Percentiles rank a stretch among this genome's conserved stretches.
phyloP scores from a whole-genome alignment of 2,888 invertebrate genomes.

The Amblyjoppa fuscipennis region DNA sequence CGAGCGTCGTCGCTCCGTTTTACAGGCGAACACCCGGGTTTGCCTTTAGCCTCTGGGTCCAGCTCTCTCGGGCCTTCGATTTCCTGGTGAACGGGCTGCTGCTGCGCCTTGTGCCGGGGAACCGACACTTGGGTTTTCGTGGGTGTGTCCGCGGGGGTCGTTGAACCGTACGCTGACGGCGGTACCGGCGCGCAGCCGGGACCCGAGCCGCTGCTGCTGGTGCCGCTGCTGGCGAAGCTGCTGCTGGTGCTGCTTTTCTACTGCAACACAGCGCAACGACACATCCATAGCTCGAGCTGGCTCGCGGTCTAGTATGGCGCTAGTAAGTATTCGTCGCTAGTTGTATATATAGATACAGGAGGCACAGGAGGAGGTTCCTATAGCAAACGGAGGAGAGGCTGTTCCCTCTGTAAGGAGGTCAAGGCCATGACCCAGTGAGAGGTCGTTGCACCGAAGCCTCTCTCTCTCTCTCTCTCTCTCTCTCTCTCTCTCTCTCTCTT shows the following conservation, averaged over 20 bases:
- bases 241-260: slow-evolving; percentile 40
- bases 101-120: slow-evolving; percentile 30
- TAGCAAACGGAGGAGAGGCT: slow-evolving; percentile 65
- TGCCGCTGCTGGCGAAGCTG: slow-evolving; percentile 5
- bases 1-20: slow-evolving; percentile 18
- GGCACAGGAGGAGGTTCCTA: slow-evolving; percentile 12
- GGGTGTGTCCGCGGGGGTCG: slow-evolving; percentile 63
- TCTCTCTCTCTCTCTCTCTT: slow-evolving; percentile 70
- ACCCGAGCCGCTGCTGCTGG: slow-evolving; percentile 6
- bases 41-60: slow-evolving; percentile 46
- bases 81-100: slow-evolving; percentile 55
- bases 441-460: slow-evolving; percentile 76
- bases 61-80: slow-evolving; percentile 54
- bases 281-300: slow-evolving; percentile 15
- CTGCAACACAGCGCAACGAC: slow-evolving; percentile 27
- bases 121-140: slow-evolving; percentile 65
- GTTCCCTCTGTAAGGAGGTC: slow-evolving; percentile 81
- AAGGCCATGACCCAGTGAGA: slow-evolving; percentile 83
- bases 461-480: slow-evolving; percentile 69
- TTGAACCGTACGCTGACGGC: slow-evolving; percentile 55
- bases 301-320: slow-evolving; percentile 38
- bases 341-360: slow-evolving; percentile 30
- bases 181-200: slow-evolving; percentile 39
- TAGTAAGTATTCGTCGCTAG: slow-evolving; percentile 31
- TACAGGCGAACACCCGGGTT: slow-evolving; percentile 20